Evolutionary conservation across 2,888 invertebrate genomes (phyloP).

Genomic region (Gortyna flavago): DNA sequence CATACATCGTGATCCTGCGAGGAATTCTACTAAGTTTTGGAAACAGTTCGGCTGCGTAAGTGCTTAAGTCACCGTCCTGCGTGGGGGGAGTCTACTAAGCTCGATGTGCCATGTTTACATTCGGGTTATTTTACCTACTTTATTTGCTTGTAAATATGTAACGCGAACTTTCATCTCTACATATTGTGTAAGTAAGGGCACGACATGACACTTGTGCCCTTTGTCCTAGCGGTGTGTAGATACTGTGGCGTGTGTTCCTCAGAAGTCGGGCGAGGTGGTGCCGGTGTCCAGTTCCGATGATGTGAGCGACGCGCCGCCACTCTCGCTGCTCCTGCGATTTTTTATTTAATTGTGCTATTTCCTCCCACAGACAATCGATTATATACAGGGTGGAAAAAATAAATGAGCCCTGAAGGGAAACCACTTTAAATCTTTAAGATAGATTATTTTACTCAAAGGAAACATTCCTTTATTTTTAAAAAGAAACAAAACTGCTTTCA

Average conservation of each 20-base stretch:
- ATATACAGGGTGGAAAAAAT: no score
- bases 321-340: constrained; percentile 44
- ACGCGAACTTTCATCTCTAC: no score
- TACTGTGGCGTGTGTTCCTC: not conserved
- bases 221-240: not conserved
- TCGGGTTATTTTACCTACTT: not conserved
- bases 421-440: no score
- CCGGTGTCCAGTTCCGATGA: not conserved
- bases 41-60: not conserved
- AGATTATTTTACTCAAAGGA: no score
- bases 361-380: not conserved
- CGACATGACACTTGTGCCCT: not conserved
- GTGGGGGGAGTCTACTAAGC: not conserved
- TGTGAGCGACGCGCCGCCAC: constrained; percentile 6
- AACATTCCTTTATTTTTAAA: no score
- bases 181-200: not conserved
- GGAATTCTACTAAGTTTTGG: not conserved
- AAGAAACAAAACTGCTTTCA: no score
- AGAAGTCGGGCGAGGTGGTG: not conserved
- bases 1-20: not conserved
- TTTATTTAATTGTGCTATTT: not conserved
- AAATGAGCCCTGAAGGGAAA: no score
- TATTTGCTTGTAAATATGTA: no score
- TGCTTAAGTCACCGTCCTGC: not conserved
- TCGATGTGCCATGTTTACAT: not conserved